Base-by-base conservation (phyloP, 2,797 vertebrate species). In the Chaunax sp. region DNA sequence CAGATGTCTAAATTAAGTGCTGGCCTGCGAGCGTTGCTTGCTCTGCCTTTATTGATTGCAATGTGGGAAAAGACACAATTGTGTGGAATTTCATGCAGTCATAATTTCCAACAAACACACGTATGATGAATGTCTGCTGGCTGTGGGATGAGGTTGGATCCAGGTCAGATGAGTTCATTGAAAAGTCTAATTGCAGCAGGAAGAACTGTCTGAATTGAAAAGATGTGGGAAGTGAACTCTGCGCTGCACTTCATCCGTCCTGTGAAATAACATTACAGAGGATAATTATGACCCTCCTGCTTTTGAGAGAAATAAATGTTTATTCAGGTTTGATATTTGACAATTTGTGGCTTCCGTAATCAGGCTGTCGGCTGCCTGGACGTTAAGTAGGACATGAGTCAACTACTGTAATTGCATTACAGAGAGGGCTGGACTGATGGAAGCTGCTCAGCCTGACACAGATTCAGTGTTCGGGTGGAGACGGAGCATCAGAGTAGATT, bases 401-500 rank as follows among this genome's bases (percentile, higher is more conserved):
- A 54, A 77, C 77, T 55, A 7, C 18, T 67, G 78, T 82, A 78
- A 86, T 81, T 72, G 73, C 87, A 87, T 90, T 82, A 87, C 15
- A 50, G 66, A 60, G 44, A 25, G 69, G 81, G 56, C 74, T 37
- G 82, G 70, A 33, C 74, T 6, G 59, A 44, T n/a, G 41, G 67
- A 43, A 41, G 67, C 70, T 40, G 56, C 66, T 43, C 71, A 40
- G 68, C 19, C 53, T 72, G 77, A 85, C 80, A 68, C 63, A 67
- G 44, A 68, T 69, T 69, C 71, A 49, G 43, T 69, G 72, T 80
- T 81, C 67, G 55, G 73, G 72, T 54, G 72, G 75, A 81, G 78
- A 77, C 71, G 15, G 55, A 59, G 69, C 72, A 76, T 88, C 84
- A 88, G 80, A 89, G 83, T 50, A 77, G 88, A 89, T 92, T 89